A percentile compares a stretch with the other conserved stretches of the same genome.
Evolutionary conservation across 2,888 invertebrate genomes (phyloP).

Genomic region (Tenthredo amoena): DNA sequence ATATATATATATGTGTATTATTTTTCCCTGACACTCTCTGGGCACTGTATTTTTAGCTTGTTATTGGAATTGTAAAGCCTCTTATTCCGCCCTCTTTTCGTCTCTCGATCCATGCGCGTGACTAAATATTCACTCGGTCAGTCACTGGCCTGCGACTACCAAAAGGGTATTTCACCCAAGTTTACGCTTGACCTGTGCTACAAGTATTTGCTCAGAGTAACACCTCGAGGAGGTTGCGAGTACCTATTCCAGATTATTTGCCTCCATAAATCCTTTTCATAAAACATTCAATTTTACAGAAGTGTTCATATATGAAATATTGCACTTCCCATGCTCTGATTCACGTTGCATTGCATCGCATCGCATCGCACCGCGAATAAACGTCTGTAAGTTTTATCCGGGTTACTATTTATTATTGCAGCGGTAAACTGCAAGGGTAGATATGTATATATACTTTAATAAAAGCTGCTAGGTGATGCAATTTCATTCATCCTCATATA

Average conservation of each 20-base stretch:
- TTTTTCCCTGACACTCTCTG: not conserved
- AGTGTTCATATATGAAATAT: not conserved
- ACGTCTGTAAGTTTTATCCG: not conserved
- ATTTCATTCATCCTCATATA: not conserved
- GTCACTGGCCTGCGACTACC: slow-evolving; percentile 4
- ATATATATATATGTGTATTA: not conserved
- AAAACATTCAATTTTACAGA: not conserved
- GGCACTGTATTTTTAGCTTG: slow-evolving; percentile 35
- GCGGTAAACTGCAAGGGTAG: not conserved
- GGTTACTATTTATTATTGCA: not conserved
- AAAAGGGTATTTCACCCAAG: slow-evolving; percentile 4
- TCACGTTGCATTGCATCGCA: not conserved
- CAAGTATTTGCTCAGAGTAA: slow-evolving; percentile 24
- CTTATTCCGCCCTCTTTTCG: slow-evolving; percentile 5
- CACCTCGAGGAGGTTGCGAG: slow-evolving; percentile 1
- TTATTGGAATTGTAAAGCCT: slow-evolving; percentile 46
- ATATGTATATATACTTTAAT: not conserved
- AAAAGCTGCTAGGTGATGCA: not conserved
- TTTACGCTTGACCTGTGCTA: slow-evolving; percentile 30
- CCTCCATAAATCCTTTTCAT: not conserved
- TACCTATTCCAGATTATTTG: not conserved
- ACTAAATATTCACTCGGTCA: slow-evolving; percentile 10
- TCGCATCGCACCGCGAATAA: not conserved
- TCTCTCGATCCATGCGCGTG: slow-evolving; percentile 12
- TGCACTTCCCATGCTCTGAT: not conserved